Evolutionary conservation across 1,140 invertebrate genomes (phyloP).

Genomic region (Drosophila oshimai): DNA sequence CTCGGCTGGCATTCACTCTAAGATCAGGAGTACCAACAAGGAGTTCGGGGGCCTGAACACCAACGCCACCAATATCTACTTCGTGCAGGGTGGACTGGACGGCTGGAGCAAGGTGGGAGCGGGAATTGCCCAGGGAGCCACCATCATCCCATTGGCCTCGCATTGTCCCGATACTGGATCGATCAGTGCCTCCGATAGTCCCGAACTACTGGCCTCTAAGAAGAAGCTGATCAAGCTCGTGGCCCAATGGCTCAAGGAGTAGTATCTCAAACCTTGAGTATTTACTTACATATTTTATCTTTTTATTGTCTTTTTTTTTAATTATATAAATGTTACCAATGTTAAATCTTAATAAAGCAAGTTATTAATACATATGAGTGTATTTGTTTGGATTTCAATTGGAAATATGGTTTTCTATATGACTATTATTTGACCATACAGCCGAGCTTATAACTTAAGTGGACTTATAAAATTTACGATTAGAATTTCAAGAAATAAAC

Average conservation of each 20-base stretch:
- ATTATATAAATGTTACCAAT: background rate
- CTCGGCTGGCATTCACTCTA: conserved; percentile 23
- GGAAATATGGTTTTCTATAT: no score
- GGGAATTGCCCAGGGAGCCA: conserved; percentile 47
- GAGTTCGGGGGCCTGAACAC: conserved; percentile 85
- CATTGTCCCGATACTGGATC: conserved; percentile 87
- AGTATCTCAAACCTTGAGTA: background rate
- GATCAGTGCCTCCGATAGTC: conserved; percentile 81
- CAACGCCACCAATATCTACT: conserved; percentile 85
- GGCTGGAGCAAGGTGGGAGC: conserved; percentile 87
- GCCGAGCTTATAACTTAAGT: no score
- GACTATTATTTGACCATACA: no score
- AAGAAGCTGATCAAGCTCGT: conserved; percentile 49
- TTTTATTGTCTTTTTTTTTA: background rate
- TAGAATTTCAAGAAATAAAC: no score
- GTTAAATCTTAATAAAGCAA: conserved; percentile 7
- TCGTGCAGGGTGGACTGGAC: conserved; percentile 86
- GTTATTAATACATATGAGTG: no score
- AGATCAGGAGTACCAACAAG: conserved; percentile 84
- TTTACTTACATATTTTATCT: background rate
- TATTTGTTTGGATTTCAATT: no score
- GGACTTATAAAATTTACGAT: no score
- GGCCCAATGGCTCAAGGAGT: conserved; percentile 52
- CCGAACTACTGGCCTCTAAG: conserved; percentile 82
- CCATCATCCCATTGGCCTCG: conserved; percentile 83